phyloP scores from a whole-genome alignment of 2,888 invertebrate species.

The Spodoptera exigua region DNA sequence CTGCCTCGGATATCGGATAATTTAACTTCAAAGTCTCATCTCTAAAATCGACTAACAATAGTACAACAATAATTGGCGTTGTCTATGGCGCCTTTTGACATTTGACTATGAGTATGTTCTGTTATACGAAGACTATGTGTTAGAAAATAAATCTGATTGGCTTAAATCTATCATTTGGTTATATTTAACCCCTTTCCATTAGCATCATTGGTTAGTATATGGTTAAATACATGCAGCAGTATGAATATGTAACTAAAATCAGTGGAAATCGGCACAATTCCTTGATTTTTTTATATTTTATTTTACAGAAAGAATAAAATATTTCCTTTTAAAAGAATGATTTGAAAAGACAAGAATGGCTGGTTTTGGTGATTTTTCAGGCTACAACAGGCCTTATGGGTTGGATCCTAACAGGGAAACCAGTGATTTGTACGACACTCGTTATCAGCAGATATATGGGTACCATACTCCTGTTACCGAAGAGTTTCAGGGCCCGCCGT shows the following conservation, averaged over 20 bases:
- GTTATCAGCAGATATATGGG: slow-evolving; percentile 86
- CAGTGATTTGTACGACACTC: slow-evolving; percentile 84
- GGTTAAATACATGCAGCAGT: rapidly evolving
- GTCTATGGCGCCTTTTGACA: slow-evolving; percentile 13
- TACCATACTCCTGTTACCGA: slow-evolving; percentile 85
- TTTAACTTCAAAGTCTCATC: no score
- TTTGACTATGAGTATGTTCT: slow-evolving; percentile 17
- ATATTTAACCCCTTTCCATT: not conserved
- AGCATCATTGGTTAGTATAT: not conserved
- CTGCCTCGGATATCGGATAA: no score
- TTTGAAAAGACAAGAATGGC: slow-evolving; percentile 73
- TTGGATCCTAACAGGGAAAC: slow-evolving; percentile 83
- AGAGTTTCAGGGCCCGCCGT: slow-evolving; percentile 85
- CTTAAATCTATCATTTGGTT: rapidly evolving
- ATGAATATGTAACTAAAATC: slow-evolving; percentile 13
- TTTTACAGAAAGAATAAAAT: slow-evolving; percentile 36
- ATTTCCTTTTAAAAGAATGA: slow-evolving; percentile 35
- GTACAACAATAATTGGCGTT: not conserved
- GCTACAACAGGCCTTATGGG: slow-evolving; percentile 83
- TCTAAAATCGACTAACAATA: slow-evolving; percentile 1
- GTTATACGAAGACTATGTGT: not conserved
- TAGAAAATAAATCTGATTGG: slow-evolving; percentile 14
- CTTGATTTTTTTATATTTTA: slow-evolving; percentile 43
- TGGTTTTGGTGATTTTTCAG: slow-evolving; percentile 83
- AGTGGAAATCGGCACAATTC: slow-evolving; percentile 18